phyloP scores from a whole-genome alignment of 2,888 invertebrate genomes.

The Neoaliturus tenellus region DNA sequence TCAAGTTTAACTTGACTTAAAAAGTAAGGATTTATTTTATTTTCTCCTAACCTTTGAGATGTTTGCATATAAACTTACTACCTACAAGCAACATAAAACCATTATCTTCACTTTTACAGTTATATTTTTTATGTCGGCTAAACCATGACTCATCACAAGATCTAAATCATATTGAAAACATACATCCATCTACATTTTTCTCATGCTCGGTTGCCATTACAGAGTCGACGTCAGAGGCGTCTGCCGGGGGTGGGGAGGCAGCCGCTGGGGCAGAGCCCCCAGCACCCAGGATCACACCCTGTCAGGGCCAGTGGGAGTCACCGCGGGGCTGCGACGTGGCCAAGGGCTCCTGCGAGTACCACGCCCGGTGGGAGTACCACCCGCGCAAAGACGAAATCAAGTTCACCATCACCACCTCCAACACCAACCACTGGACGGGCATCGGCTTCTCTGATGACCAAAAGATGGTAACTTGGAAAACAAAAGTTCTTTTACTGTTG shows the following conservation, averaged over 20 bases:
- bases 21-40: too few species aligned
- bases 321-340: constrained; percentile 82
- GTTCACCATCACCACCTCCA: constrained; percentile 87
- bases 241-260: constrained; percentile 71
- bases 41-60: too few species aligned
- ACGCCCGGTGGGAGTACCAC: constrained; percentile 86
- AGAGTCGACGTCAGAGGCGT: constrained; percentile 66
- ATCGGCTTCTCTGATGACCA: constrained; percentile 91
- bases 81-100: too few species aligned
- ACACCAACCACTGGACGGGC: constrained; percentile 91
- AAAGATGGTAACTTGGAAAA: constrained; percentile 80
- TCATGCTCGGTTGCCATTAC: background rate
- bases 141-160: too few species aligned
- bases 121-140: too few species aligned
- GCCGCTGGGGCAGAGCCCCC: constrained; percentile 69
- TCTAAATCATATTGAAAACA: too few species aligned
- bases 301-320: constrained; percentile 87
- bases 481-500: too few species aligned
- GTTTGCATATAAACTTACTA: too few species aligned
- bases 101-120: too few species aligned
- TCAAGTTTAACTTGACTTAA: too few species aligned
- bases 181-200: too few species aligned
- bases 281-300: constrained; percentile 74
- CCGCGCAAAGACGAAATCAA: constrained; percentile 82
- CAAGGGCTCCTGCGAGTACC: constrained; percentile 85